Conservation (phyloP, 2,888 invertebrate genomes). For the Apamea crenata region DNA sequence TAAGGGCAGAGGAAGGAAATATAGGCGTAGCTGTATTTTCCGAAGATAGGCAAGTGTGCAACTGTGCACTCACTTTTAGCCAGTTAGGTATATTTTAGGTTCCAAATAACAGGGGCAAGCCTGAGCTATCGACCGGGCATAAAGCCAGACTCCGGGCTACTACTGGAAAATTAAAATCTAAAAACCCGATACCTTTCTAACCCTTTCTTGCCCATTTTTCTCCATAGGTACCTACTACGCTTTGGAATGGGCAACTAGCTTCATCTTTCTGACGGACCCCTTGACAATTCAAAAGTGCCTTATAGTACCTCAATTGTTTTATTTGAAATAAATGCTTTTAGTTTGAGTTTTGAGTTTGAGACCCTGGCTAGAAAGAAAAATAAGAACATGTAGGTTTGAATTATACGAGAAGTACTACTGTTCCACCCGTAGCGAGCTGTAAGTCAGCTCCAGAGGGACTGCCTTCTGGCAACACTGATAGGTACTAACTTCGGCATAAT, state of each 20-base stretch:
- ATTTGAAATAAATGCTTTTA: too few species aligned
- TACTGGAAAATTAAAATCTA: background rate
- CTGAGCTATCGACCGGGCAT: background rate
- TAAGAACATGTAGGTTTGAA: background rate
- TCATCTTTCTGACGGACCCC: too few species aligned
- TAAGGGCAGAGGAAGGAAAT: too few species aligned
- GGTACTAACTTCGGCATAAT: background rate
- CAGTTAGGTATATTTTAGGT: background rate
- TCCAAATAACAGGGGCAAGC: background rate
- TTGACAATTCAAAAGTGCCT: too few species aligned
- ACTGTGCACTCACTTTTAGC: background rate
- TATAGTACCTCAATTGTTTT: too few species aligned
- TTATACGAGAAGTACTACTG: background rate
- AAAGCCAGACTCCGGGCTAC: background rate
- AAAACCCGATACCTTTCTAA: background rate
- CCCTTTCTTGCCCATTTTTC: too few species aligned
- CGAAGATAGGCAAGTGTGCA: background rate
- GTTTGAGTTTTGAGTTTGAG: too few species aligned
- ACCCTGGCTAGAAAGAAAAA: too few species aligned
- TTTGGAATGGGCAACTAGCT: too few species aligned
- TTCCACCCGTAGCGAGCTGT: background rate
- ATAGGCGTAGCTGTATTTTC: too few species aligned
- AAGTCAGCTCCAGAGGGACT: background rate
- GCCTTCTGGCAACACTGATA: background rate
- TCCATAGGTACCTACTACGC: too few species aligned